Conservation (phyloP, 1,140 invertebrate genomes). For the Triops longicaudatus region DNA sequence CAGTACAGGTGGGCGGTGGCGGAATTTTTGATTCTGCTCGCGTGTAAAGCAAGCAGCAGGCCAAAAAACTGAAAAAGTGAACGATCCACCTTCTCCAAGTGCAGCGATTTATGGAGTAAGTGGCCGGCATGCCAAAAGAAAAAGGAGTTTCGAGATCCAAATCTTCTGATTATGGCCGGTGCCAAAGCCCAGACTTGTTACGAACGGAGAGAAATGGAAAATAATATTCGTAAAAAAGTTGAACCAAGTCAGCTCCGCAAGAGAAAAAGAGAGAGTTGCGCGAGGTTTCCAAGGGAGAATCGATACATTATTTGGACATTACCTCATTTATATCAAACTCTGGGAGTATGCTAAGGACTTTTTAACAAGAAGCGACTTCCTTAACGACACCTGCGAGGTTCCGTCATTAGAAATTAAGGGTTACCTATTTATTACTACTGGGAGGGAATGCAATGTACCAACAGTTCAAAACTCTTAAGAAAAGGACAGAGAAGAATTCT, state of each 20-base stretch:
- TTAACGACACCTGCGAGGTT: neutral
- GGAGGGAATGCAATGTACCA: neutral
- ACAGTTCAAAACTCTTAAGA: neutral
- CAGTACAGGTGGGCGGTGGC: constrained; percentile 9
- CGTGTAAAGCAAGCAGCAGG: neutral
- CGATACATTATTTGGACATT: constrained; percentile 1
- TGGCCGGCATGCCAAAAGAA: constrained; percentile 13
- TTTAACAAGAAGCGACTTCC: neutral
- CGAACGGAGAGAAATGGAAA: neutral
- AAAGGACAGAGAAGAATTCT: neutral
- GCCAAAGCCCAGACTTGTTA: constrained; percentile 7
- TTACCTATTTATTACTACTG: neutral
- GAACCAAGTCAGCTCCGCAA: neutral
- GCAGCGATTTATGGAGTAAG: constrained; percentile 15
- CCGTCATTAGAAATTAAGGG: neutral
- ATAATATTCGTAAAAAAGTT: neutral
- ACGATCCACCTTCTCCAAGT: neutral
- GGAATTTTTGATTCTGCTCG: constrained; percentile 11
- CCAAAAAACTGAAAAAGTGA: neutral
- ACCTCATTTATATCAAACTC: neutral
- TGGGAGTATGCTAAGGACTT: neutral
- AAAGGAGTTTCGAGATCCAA: constrained; percentile 7
- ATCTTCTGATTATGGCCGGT: constrained; percentile 14
- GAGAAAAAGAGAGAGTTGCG: neutral
- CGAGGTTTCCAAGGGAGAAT: neutral